These are phyloP conservation scores for Merops nubicus DNA, from an alignment of 2,113 vertebrate genomes.

Conservation along the genomic window DNA sequence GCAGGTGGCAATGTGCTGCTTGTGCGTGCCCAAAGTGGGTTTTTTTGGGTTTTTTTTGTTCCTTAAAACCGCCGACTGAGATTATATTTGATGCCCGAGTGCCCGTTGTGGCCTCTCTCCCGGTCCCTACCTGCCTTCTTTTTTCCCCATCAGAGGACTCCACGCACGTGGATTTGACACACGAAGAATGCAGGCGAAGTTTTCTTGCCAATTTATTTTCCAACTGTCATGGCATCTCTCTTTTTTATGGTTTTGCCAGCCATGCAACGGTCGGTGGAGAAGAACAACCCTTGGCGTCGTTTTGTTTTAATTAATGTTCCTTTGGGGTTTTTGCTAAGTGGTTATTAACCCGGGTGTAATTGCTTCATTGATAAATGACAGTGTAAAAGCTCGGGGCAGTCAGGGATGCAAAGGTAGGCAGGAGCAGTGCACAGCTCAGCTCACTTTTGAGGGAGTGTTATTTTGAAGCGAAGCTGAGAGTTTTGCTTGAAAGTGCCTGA, in stretches of 20 bases:
- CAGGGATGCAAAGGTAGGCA: slow-evolving; percentile 10
- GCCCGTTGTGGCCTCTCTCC: not conserved
- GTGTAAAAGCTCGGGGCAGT: not conserved
- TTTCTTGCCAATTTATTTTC: not conserved
- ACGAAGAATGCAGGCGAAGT: not conserved
- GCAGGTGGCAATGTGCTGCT: not conserved
- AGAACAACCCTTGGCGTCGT: not conserved
- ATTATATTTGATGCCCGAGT: accelerated
- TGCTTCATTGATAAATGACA: slow-evolving; percentile 8
- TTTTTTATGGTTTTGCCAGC: not conserved
- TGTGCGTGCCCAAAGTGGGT: accelerated
- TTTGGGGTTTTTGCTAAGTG: not conserved
- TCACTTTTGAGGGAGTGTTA: not conserved
- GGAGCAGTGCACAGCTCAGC: not conserved
- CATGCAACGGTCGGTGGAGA: not conserved
- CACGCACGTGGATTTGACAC: not conserved
- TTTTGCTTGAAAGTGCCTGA: not conserved
- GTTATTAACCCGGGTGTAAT: slow-evolving; percentile 38
- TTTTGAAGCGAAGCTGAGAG: not conserved
- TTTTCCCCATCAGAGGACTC: not conserved
- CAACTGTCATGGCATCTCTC: not conserved
- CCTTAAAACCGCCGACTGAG: accelerated
- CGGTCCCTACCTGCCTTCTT: not conserved
- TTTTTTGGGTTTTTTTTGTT: no score
- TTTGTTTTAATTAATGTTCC: not conserved